Evolutionary conservation across 2,888 invertebrate genomes (phyloP), one percentile per base, ranked within the genome.

Genomic region (Athalia rosae): DNA sequence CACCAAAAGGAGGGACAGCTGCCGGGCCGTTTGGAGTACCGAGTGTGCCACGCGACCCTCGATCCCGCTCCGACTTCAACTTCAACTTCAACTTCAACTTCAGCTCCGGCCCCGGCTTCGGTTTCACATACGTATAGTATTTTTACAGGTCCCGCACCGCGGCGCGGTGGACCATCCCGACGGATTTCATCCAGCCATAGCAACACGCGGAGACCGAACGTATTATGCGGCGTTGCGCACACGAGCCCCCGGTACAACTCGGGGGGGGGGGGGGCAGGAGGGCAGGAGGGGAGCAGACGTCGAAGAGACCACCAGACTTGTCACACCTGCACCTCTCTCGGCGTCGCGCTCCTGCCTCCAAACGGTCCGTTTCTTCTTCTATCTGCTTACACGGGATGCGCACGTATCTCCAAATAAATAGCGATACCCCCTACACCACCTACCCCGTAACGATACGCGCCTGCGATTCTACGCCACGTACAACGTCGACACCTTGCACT

Each of bases 401-500:
- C 47, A 45, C 4, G 13, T 41, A n/a, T 11, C n/a, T 2, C 4
- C 9, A 13, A 9, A 63, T 63, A 63, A n/a, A 5, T 63, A 63
- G n/a, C 6, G n/a, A n/a, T 6, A 41, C 11, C 11, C 13, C 64
- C 8, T 47, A 5, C 64, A n/a, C n/a, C n/a, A n/a, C n/a, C 64
- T 62, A 62, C 45, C 6, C 45, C n/a, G 9, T 62, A 43, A n/a
- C 5, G 63, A n/a, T n/a, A 11, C 7, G 53, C 11, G 53, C 53
- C 15, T 15, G 11, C 2, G 53, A 1, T 7, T 58, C 28, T 48
- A 13, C n/a, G 9, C 4, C 64, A 80, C 80, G 82, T 82, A 82
- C 82, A 83, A 84, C 83, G 84, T 84, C 84, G 84, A 84, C 86
- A 61, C 73, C 62, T 66, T 66, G 67, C 77, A 45, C 41, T 63